Evolutionary conservation across 2,888 invertebrate species (phyloP), one percentile per base, ranked within the genome.

Genomic region (Ptychoptera albimana): DNA sequence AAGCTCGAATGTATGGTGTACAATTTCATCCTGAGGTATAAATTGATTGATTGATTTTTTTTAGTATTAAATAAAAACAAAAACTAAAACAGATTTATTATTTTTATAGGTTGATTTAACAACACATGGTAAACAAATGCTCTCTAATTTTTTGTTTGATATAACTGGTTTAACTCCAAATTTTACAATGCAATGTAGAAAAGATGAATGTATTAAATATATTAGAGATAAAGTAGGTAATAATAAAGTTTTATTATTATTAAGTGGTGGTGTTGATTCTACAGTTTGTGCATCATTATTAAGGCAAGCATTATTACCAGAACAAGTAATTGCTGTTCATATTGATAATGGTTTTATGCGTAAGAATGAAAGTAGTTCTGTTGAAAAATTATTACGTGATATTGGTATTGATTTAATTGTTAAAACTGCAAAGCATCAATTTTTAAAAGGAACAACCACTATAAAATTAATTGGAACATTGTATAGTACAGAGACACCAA

Each of bases 281-380:
- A 92, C 97, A n/a, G 98, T 99, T 9, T 98, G 97, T 69, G 96
- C 96, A 23, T 96, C 96, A 15, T 69, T 99, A 48, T 71, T 98
- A 43, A 82, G 88, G 63, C 84, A 84, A 61, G 93, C 97, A 9
- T 71, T 99, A 42, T 75, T 78, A 48, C 81, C 83, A 54, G 84
- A 87, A 55, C 91, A 93, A 66, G 81, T 98, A 47, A 88, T 96
- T 57, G 96, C 96, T 29, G 75, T 97, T 51, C 97, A 98, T 69
- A 89, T 98, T 55, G 96, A 98, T 66, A 97, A 98, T 63, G 98
- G 98, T 74, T 98, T 97, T 63, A 94, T 99, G 94, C 76, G 97
- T 51, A 91, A 92, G 66, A 80, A 87, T 55, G 98, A 98, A 67
- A 92, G 92, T 56, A 74, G 77, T 42, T 79, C 82, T 55, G 96